phyloP scores from a whole-genome alignment of 2,113 vertebrate genomes.

The Rhinogobius similis region DNA sequence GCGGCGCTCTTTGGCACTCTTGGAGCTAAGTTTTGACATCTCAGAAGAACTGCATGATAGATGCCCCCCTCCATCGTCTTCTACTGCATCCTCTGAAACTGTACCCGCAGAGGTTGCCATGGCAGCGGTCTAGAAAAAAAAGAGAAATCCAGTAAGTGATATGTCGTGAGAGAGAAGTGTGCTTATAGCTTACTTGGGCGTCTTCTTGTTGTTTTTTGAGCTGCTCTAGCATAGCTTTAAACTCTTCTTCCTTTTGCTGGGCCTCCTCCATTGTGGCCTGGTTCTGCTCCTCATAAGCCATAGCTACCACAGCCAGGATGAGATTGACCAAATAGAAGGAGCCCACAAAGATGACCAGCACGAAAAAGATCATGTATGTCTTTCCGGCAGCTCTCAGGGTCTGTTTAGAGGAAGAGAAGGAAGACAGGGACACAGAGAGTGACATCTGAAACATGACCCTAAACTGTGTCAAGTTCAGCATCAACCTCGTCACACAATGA shows the following conservation, averaged over 20 bases:
- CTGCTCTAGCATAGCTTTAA: conserved; percentile 97
- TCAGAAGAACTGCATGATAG: conserved; percentile 95
- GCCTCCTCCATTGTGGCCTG: conserved; percentile 96
- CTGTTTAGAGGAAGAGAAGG: conserved; percentile 61
- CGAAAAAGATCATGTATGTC: conserved; percentile 99
- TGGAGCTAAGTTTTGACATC: conserved; percentile 95
- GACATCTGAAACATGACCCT: conserved; percentile 25
- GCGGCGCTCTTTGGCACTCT: conserved; percentile 95
- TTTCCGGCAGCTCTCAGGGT: conserved; percentile 95
- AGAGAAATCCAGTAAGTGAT: neutral
- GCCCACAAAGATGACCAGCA: conserved; percentile 98
- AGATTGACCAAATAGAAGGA: conserved; percentile 98
- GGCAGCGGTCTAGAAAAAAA: conserved; percentile 82
- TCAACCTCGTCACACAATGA: conserved; percentile 17
- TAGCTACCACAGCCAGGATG: conserved; percentile 97
- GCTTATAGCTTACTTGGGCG: conserved; percentile 82
- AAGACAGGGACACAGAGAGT: conserved; percentile 8
- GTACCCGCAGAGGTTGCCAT: conserved; percentile 98
- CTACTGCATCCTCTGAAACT: conserved; percentile 92
- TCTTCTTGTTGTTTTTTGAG: conserved; percentile 96
- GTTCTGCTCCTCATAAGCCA: conserved; percentile 99
- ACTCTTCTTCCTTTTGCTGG: conserved; percentile 92
- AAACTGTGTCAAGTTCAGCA: conserved; percentile 7
- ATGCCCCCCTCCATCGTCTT: conserved; percentile 88
- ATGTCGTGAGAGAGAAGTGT: neutral